Conservation (phyloP, 2,888 invertebrate species). For the Phaonia tiefii region DNA sequence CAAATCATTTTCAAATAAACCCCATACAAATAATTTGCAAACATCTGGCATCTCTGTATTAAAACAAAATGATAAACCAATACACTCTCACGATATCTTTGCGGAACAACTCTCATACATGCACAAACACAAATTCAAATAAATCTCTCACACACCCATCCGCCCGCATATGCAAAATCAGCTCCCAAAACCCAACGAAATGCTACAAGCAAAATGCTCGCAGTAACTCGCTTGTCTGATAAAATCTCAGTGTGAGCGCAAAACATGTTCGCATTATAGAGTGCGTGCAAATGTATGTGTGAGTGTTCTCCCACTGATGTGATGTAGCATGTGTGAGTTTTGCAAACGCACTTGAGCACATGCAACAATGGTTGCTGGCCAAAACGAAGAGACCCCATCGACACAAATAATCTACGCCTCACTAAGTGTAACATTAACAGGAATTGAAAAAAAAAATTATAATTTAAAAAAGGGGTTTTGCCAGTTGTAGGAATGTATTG, state of each 20-base stretch:
- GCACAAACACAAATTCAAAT: background rate
- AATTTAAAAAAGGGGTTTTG: too few species aligned
- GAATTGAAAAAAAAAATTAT: too few species aligned
- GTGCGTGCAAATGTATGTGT: constrained; percentile 5
- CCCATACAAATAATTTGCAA: too few species aligned
- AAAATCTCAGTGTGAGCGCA: background rate
- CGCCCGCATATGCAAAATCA: too few species aligned
- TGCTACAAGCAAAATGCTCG: constrained; percentile 13
- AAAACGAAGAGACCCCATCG: too few species aligned
- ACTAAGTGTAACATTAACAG: too few species aligned
- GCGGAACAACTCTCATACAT: background rate
- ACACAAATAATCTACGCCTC: background rate
- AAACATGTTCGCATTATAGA: constrained; percentile 5
- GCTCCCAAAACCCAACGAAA: too few species aligned
- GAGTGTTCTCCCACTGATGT: background rate
- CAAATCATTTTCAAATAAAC: too few species aligned
- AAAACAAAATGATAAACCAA: too few species aligned
- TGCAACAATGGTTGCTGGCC: background rate
- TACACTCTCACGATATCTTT: too few species aligned
- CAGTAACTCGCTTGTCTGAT: background rate
- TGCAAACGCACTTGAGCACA: constrained; percentile 4
- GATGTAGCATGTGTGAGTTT: background rate
- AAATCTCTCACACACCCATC: constrained; percentile 2
- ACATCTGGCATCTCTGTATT: too few species aligned
- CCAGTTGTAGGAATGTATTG: too few species aligned